A percentile compares a stretch with the other conserved stretches of the same genome.
Conservation (phyloP, 2,888 invertebrate species). For the Isotomurus palustris region DNA sequence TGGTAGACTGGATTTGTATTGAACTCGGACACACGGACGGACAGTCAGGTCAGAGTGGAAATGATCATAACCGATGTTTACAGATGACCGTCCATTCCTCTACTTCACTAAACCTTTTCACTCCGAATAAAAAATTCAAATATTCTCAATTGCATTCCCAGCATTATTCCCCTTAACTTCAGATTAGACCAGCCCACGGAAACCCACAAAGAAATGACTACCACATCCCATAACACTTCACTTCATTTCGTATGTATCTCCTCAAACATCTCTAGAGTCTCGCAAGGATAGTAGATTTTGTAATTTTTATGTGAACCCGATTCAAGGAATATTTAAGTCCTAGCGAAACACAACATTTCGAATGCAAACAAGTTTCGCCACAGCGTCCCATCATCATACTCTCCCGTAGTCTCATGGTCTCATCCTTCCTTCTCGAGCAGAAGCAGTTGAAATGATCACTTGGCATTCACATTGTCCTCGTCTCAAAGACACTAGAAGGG, state of each 20-base stretch:
- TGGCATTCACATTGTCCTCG: not conserved
- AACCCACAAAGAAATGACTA: not conserved
- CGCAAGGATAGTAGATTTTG: not conserved
- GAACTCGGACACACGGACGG: not conserved
- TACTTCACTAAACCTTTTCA: not conserved
- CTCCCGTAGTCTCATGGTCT: too few relatives aligned
- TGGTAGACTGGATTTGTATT: slow-evolving; percentile 17
- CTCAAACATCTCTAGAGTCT: not conserved
- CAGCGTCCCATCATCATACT: too few relatives aligned
- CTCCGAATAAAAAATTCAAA: slow-evolving; percentile 6
- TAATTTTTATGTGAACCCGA: not conserved
- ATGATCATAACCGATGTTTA: too few relatives aligned
- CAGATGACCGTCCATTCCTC: too few relatives aligned
- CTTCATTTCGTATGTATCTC: slow-evolving; percentile 5
- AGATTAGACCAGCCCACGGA: not conserved
- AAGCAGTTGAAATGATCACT: not conserved
- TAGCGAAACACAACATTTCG: not conserved
- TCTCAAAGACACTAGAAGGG: too few relatives aligned
- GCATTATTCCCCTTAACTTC: not conserved
- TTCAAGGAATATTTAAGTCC: not conserved
- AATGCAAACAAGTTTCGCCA: too few relatives aligned
- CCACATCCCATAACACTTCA: not conserved
- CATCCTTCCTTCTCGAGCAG: too few relatives aligned
- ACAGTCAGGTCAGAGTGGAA: not conserved
- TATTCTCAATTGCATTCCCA: not conserved